A percentile compares a stretch with the other conserved stretches of the same genome.
Conservation (phyloP, 2,797 vertebrate genomes). For the Ctenopoma multispine region DNA sequence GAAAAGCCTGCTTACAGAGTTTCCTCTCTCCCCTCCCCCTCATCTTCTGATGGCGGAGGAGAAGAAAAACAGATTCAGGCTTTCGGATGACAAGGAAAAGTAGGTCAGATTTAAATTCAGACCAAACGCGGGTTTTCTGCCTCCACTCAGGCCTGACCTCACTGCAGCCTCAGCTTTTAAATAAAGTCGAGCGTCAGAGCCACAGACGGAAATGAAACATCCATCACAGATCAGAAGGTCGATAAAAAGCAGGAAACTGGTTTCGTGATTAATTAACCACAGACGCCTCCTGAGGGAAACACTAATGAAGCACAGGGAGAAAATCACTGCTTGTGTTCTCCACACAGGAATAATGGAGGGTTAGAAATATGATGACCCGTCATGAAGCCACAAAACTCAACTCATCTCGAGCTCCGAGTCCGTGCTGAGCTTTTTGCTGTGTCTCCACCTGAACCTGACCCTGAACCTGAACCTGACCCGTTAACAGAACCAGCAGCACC, state of each 20-base stretch:
- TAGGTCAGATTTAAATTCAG: slow-evolving; percentile 73
- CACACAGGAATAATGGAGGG: too few relatives aligned
- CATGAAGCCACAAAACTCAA: too few relatives aligned
- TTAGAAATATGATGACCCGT: too few relatives aligned
- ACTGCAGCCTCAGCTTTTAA: background rate
- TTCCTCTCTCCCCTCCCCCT: slow-evolving; percentile 32
- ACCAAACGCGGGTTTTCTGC: slow-evolving; percentile 24
- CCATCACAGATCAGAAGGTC: slow-evolving; percentile 53
- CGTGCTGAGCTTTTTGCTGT: too few relatives aligned
- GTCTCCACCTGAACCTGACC: background rate
- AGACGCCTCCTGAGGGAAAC: slow-evolving; percentile 47
- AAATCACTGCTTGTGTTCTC: slow-evolving; percentile 9
- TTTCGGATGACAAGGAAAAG: slow-evolving; percentile 54
- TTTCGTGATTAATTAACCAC: slow-evolving; percentile 53
- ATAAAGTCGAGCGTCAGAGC: background rate
- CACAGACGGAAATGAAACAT: slow-evolving; percentile 49
- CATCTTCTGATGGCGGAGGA: slow-evolving; percentile 16
- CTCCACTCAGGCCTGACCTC: background rate
- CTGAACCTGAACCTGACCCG: too few relatives aligned
- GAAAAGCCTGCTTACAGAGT: slow-evolving; percentile 51
- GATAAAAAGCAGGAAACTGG: slow-evolving; percentile 38
- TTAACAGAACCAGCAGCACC: too few relatives aligned
- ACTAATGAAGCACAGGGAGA: slow-evolving; percentile 33
- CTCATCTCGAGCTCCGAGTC: too few relatives aligned
- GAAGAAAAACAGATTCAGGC: slow-evolving; percentile 59